These are phyloP conservation scores for Potorous gilbertii DNA, from an alignment of 2,797 vertebrate genomes.

Conservation along the genomic window DNA sequence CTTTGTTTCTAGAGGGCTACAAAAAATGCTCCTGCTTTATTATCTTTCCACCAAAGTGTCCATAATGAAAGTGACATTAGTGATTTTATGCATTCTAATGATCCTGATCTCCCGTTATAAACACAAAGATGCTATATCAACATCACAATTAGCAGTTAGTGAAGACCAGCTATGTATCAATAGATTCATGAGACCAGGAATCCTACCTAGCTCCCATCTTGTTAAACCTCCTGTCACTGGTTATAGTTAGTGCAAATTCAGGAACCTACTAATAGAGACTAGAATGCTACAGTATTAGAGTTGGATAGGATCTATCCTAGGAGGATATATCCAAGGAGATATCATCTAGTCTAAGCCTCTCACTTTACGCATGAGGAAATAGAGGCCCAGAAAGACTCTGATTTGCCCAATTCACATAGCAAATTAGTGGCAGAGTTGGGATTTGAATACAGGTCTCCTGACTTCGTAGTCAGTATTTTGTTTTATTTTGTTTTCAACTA, in stretches of 20 bases:
- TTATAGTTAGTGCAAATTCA: too few relatives aligned
- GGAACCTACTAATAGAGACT: background rate
- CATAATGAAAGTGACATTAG: background rate
- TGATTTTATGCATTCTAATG: background rate
- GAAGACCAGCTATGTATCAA: background rate
- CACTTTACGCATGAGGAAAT: background rate
- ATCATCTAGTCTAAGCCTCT: background rate
- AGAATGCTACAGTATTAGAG: background rate
- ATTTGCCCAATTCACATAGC: background rate
- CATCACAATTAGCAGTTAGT: background rate
- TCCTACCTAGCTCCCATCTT: background rate
- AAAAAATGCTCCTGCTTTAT: background rate
- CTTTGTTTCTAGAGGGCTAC: background rate
- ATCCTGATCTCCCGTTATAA: background rate
- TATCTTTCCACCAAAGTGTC: background rate
- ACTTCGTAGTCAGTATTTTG: background rate
- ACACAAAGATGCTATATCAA: background rate
- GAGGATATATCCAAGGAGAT: too few relatives aligned
- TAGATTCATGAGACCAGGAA: background rate
- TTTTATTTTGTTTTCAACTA: background rate
- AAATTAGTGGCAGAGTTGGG: background rate
- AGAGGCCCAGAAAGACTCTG: background rate
- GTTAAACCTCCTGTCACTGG: background rate
- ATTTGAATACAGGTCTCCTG: too few relatives aligned
- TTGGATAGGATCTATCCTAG: background rate